Evolutionary conservation across 2,888 invertebrate species (phyloP).

Genomic region (Nemurella pictetii): DNA sequence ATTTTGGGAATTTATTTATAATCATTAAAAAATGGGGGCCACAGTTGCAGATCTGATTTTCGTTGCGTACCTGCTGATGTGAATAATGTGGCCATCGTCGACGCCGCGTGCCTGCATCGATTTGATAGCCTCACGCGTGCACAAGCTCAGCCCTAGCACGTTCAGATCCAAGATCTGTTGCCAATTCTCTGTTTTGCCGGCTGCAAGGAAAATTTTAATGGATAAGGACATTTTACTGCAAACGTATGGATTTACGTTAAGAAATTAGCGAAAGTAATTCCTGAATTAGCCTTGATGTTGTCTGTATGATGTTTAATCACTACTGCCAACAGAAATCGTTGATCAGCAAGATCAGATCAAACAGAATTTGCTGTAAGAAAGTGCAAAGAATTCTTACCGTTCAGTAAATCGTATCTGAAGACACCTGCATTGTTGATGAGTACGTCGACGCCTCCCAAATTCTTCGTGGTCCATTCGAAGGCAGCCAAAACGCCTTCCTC

Average conservation of each 20-base stretch:
- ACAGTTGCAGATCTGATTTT: no score
- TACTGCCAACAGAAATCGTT: no score
- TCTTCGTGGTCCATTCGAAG: conserved; percentile 49
- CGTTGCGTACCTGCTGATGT: conserved; percentile 51
- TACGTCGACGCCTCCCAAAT: conserved; percentile 49
- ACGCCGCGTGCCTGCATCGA: conserved; percentile 49
- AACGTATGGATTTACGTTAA: no score
- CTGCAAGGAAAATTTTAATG: conserved; percentile 46
- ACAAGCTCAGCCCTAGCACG: conserved; percentile 49
- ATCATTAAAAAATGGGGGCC: no score
- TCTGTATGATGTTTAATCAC: no score
- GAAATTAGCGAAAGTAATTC: no score
- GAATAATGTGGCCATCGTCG: conserved; percentile 51
- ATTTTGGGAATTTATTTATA: no score
- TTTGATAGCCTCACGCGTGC: conserved; percentile 48
- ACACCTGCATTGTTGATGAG: conserved; percentile 46
- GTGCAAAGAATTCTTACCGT: neutral
- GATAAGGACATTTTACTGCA: no score
- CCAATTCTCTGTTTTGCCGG: conserved; percentile 48
- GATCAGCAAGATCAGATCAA: no score
- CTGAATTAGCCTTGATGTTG: no score
- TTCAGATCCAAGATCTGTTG: conserved; percentile 50
- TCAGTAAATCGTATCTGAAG: neutral
- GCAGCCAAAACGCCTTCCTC: conserved; percentile 48
- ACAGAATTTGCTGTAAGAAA: no score